Evolutionary conservation across 1,140 invertebrate genomes (phyloP).

Genomic region (Tachypleus tridentatus): DNA sequence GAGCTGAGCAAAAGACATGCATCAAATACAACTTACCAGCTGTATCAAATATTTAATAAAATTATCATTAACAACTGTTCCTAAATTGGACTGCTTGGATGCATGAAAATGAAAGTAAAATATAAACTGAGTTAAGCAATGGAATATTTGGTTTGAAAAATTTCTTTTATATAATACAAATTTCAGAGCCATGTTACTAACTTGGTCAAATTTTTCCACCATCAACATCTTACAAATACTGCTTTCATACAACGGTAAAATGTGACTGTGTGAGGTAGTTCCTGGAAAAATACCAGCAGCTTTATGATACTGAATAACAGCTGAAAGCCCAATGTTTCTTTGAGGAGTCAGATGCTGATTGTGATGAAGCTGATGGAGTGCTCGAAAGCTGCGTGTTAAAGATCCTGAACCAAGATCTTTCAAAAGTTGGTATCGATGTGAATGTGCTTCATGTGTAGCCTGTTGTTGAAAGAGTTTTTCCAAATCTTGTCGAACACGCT

Average conservation of each 20-base stretch:
- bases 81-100: too few relatives aligned
- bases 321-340: constrained; percentile 19
- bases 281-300: constrained; percentile 19
- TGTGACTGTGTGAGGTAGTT: constrained; percentile 1
- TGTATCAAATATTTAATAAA: too few relatives aligned
- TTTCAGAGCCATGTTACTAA: constrained; percentile 29
- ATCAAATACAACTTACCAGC: too few relatives aligned
- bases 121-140: too few relatives aligned
- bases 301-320: constrained; percentile 25
- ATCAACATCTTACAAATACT: constrained; percentile 73
- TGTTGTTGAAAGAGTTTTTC: constrained; percentile 30
- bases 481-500: constrained; percentile 60
- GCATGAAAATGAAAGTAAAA: too few relatives aligned
- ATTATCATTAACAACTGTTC: too few relatives aligned
- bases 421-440: constrained; percentile 15
- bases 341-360: constrained; percentile 6
- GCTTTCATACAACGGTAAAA: constrained; percentile 53
- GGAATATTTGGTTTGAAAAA: too few relatives aligned
- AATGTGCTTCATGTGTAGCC: constrained; percentile 12
- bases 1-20: too few relatives aligned
- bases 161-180: too few relatives aligned
- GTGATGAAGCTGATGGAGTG: constrained; percentile 15
- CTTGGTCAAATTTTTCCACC: constrained; percentile 65
- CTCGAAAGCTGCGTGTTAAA: constrained; percentile 16
- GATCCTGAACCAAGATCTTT: constrained; percentile 19